Conservation (phyloP, 2,797 vertebrate genomes). For the Girardinus metallicus region DNA sequence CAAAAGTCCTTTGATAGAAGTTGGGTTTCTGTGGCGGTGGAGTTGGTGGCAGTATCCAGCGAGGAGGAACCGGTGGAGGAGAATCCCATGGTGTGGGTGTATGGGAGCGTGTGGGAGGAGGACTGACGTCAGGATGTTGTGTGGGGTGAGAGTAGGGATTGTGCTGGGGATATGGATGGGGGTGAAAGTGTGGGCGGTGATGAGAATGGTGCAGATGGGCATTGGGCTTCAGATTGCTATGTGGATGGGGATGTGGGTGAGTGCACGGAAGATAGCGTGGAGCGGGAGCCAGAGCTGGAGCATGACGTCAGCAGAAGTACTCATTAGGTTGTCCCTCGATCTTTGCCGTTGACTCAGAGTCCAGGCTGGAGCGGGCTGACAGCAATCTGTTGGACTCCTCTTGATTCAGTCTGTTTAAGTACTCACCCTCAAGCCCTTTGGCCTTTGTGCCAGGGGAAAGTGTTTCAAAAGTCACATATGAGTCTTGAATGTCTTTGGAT, state of each 20-base stretch:
- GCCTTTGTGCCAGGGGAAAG: slow-evolving; percentile 84
- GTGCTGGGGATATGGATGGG: slow-evolving; percentile 53
- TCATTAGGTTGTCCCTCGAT: slow-evolving; percentile 89
- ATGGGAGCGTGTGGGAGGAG: slow-evolving; percentile 51
- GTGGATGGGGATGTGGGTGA: slow-evolving; percentile 59
- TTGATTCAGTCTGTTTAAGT: slow-evolving; percentile 85
- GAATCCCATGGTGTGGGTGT: slow-evolving; percentile 62
- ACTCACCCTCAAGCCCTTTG: slow-evolving; percentile 85
- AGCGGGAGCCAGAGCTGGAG: slow-evolving; percentile 79
- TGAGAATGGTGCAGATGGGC: slow-evolving; percentile 17
- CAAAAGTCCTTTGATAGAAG: slow-evolving; percentile 80
- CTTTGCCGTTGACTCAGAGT: slow-evolving; percentile 88
- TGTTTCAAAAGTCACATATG: slow-evolving; percentile 92
- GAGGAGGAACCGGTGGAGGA: slow-evolving; percentile 72
- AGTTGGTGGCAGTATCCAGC: slow-evolving; percentile 74
- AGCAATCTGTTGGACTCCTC: slow-evolving; percentile 93
- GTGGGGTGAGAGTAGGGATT: slow-evolving; percentile 32
- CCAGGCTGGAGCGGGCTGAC: slow-evolving; percentile 91
- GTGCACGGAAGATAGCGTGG: slow-evolving; percentile 63
- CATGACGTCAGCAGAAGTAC: slow-evolving; percentile 92
- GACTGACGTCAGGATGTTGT: slow-evolving; percentile 54
- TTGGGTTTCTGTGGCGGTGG: slow-evolving; percentile 71
- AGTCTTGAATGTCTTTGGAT: slow-evolving; percentile 87
- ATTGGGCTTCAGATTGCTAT: slow-evolving; percentile 30
- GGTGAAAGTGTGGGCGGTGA: slow-evolving; percentile 28